These are phyloP conservation scores for Plagodis dolabraria DNA, from an alignment of 2,888 invertebrate species.

Conservation along the genomic window DNA sequence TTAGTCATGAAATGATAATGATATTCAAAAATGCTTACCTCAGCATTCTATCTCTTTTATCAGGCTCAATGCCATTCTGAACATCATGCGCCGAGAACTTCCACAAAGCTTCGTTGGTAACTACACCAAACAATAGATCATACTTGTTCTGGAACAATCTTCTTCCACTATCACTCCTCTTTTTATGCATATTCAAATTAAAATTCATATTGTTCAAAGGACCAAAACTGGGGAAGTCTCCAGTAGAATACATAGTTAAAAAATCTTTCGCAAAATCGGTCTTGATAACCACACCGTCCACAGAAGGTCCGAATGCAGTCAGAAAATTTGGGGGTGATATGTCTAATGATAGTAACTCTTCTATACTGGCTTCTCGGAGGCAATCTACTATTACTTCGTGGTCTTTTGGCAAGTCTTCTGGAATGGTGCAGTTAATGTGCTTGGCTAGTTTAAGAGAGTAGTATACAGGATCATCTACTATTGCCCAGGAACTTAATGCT, in stretches of 20 bases:
- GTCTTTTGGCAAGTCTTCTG: conserved; percentile 91
- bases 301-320: conserved; percentile 96
- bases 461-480: conserved; percentile 93
- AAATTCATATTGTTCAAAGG: conserved; percentile 83
- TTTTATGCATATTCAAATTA: conserved; percentile 83
- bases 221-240: conserved; percentile 87
- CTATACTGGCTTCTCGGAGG: conserved; percentile 89
- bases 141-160: conserved; percentile 87
- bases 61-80: conserved; percentile 94
- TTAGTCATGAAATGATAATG: too few relatives aligned
- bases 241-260: conserved; percentile 88
- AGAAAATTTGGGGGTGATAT: conserved; percentile 92
- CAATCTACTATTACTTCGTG: conserved; percentile 95
- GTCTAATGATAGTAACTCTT: conserved; percentile 90
- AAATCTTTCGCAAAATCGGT: conserved; percentile 93
- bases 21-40: conserved; percentile 52
- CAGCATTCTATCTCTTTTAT: conserved; percentile 93
- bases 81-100: conserved; percentile 93
- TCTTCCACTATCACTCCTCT: conserved; percentile 86
- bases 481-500: conserved; percentile 95
- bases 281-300: conserved; percentile 97
- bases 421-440: conserved; percentile 92
- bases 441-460: conserved; percentile 92
- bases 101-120: conserved; percentile 96
- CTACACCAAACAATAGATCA: conserved; percentile 95